phyloP scores from a whole-genome alignment of 2,888 invertebrate species.

The Xanthia togata region DNA sequence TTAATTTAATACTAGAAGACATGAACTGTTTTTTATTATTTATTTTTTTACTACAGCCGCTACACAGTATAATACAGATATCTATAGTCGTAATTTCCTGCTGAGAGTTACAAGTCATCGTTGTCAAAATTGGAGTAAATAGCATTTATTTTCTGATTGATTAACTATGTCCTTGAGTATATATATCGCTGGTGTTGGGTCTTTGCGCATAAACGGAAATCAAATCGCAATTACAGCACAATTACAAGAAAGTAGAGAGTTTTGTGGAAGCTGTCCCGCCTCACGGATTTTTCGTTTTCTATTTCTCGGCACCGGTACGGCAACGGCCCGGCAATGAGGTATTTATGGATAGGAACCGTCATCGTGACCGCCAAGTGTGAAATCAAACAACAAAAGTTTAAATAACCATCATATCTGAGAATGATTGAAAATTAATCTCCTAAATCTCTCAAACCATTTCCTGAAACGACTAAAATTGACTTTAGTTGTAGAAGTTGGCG shows the following conservation, averaged over 20 bases:
- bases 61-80: too few species aligned
- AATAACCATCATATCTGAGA: neutral
- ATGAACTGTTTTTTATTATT: too few species aligned
- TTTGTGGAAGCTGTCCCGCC: neutral
- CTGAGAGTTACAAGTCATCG: conserved; percentile 27
- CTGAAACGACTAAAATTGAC: neutral
- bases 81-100: neutral
- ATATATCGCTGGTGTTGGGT: neutral
- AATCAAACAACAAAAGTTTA: neutral
- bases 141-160: neutral
- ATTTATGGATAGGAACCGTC: neutral
- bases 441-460: neutral
- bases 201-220: neutral
- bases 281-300: neutral
- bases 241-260: neutral
- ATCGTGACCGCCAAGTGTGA: neutral
- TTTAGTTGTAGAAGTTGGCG: neutral
- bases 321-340: neutral
- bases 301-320: too few species aligned
- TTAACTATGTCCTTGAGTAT: neutral
- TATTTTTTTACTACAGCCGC: too few species aligned
- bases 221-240: neutral
- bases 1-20: neutral
- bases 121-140: neutral
- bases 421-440: too few species aligned